Evolutionary conservation across 2,797 vertebrate genomes (phyloP).

Genomic region (Tinamus major): DNA sequence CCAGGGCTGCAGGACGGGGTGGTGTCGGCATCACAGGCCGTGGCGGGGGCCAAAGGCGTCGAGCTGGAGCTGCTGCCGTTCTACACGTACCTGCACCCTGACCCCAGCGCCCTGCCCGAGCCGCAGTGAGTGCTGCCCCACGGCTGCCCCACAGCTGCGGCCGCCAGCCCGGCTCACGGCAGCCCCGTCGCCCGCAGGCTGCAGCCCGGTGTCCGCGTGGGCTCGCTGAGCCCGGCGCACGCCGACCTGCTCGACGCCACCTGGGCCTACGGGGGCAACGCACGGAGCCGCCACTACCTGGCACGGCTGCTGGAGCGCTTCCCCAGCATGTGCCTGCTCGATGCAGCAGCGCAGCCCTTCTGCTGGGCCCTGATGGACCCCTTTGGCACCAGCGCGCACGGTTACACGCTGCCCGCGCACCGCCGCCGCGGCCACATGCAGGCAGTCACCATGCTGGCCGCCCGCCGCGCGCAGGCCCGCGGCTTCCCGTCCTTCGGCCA

Average conservation of each 20-base stretch:
- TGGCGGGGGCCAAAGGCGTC: not conserved
- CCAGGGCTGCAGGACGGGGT: not conserved
- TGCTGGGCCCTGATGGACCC: not conserved
- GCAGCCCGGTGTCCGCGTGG: not conserved
- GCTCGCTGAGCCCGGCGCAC: not conserved
- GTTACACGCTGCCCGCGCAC: not conserved
- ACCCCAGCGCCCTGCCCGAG: constrained; percentile 30
- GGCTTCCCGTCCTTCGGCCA: not conserved
- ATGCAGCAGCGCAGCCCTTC: fast-evolving
- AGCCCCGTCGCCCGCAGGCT: fast-evolving
- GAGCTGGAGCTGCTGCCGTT: not conserved
- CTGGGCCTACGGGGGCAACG: not conserved
- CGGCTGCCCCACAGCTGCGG: fast-evolving
- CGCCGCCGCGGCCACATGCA: not conserved
- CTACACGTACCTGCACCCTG: constrained; percentile 24
- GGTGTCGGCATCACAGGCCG: not conserved
- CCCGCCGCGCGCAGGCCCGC: fast-evolving
- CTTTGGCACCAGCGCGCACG: not conserved
- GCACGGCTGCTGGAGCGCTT: not conserved
- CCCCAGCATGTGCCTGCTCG: constrained; percentile 4
- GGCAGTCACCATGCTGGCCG: not conserved
- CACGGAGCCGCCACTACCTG: constrained; percentile 34
- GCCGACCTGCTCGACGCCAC: constrained; percentile 40
- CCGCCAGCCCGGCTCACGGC: not conserved
- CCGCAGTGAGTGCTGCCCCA: not conserved